Evolutionary conservation across 1,140 invertebrate genomes (phyloP).

Genomic region (Yoshiicerus persimilis): DNA sequence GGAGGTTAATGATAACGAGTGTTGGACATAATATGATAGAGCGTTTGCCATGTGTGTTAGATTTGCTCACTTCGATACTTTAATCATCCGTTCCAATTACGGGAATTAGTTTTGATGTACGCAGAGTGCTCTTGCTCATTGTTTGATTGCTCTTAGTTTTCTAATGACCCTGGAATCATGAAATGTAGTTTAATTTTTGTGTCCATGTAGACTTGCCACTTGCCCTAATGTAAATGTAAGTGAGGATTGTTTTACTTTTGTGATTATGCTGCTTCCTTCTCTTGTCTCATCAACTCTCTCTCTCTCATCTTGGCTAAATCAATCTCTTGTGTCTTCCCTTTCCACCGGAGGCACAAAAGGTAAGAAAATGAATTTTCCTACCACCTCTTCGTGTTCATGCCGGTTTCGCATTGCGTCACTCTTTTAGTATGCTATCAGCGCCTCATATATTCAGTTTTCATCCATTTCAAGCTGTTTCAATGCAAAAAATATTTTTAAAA

Average conservation of each 20-base stretch:
- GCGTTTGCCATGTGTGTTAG: too few relatives aligned
- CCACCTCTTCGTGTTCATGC: not conserved
- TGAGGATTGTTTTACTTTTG: constrained; percentile 12
- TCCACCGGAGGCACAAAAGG: not conserved
- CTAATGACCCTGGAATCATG: not conserved
- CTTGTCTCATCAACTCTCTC: not conserved
- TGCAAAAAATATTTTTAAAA: not conserved
- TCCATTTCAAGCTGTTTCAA: not conserved
- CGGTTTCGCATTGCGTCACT: not conserved
- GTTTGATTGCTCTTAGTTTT: not conserved
- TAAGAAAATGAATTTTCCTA: not conserved
- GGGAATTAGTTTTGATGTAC: not conserved
- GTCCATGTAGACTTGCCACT: not conserved
- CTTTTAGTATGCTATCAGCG: not conserved
- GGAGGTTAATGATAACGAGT: not conserved
- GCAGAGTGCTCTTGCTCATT: not conserved
- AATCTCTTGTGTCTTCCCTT: not conserved
- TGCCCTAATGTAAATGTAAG: not conserved
- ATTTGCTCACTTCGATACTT: too few relatives aligned
- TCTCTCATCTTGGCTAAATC: not conserved
- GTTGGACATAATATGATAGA: not conserved
- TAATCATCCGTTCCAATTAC: not conserved
- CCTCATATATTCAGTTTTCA: not conserved
- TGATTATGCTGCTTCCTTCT: not conserved
- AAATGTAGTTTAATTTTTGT: not conserved